These are phyloP conservation scores for Coelogynopora nodosa DNA, from an alignment of 2,888 invertebrate genomes.

Conservation along the genomic window DNA sequence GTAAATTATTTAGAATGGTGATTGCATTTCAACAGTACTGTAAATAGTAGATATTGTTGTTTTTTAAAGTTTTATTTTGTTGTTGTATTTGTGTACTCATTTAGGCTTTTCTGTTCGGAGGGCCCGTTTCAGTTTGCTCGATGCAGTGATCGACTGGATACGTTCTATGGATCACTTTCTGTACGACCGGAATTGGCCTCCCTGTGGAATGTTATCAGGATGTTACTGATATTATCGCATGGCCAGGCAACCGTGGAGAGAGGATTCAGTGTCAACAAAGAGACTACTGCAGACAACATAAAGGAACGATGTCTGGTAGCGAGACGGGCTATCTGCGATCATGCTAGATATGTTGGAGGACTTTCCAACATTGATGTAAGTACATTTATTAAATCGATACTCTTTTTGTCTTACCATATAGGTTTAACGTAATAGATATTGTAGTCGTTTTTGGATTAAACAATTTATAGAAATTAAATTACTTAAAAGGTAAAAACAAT, in stretches of 20 bases:
- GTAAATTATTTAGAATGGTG: neutral
- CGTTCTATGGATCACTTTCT: constrained; percentile 23
- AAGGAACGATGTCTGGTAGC: constrained; percentile 28
- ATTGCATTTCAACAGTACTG: neutral
- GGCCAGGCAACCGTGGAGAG: constrained; percentile 25
- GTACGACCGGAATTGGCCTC: constrained; percentile 29
- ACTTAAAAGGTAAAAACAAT: constrained; percentile 27
- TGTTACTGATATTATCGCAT: constrained; percentile 29
- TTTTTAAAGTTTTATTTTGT: neutral
- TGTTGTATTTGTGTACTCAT: constrained; percentile 12
- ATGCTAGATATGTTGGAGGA: neutral
- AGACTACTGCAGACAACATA: constrained; percentile 27
- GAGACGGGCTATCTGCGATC: constrained; percentile 24
- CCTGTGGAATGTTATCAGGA: constrained; percentile 31
- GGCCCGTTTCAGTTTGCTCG: constrained; percentile 24
- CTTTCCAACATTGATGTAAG: constrained; percentile 15
- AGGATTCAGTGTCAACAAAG: constrained; percentile 31
- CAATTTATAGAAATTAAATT: constrained; percentile 23
- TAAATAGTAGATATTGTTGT: neutral
- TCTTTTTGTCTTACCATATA: constrained; percentile 23
- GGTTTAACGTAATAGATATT: constrained; percentile 31
- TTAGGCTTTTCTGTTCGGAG: constrained; percentile 31
- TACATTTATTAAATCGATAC: constrained; percentile 31
- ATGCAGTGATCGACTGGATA: constrained; percentile 25
- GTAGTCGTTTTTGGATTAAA: constrained; percentile 19